These are phyloP conservation scores for Adelognathus sp. DNA, from an alignment of 2,888 invertebrate species.

Conservation along the genomic window DNA sequence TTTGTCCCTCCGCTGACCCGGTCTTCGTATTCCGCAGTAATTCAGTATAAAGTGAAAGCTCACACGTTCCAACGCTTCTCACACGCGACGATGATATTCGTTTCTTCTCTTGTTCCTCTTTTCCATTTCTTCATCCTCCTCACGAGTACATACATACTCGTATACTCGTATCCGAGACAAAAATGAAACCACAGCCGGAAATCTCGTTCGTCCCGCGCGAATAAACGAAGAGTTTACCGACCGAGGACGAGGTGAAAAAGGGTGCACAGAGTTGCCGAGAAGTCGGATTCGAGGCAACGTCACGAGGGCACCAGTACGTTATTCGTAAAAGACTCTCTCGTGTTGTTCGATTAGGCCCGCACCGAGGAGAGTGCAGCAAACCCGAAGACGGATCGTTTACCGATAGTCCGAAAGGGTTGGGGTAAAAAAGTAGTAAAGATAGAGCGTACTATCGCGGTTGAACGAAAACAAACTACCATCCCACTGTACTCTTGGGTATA, in stretches of 20 bases:
- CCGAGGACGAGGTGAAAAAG: constrained; percentile 25
- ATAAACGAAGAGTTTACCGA: constrained; percentile 44
- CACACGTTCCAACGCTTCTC: background rate
- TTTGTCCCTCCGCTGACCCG: background rate
- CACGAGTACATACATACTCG: background rate
- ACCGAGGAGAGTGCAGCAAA: constrained; percentile 40
- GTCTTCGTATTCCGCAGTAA: background rate
- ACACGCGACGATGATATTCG: constrained; percentile 35
- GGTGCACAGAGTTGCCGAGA: background rate
- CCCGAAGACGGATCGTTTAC: constrained; percentile 73
- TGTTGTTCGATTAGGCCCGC: constrained; percentile 21
- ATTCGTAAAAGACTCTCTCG: constrained; percentile 42
- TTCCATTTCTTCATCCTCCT: constrained; percentile 32
- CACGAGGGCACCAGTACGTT: constrained; percentile 8
- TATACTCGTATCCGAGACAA: background rate
- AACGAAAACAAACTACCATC: constrained; percentile 8
- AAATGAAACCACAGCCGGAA: constrained; percentile 28
- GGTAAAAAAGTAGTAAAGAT: constrained; percentile 8
- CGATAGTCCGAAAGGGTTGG: constrained; percentile 66
- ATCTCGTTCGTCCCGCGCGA: constrained; percentile 36
- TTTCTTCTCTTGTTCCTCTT: background rate
- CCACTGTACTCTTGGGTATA: background rate
- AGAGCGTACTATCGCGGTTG: constrained; percentile 24
- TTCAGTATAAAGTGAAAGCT: background rate
- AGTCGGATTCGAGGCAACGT: background rate